These are phyloP conservation scores for Mystacornis crossleyi DNA, from an alignment of 2,113 vertebrate genomes.

Conservation along the genomic window DNA sequence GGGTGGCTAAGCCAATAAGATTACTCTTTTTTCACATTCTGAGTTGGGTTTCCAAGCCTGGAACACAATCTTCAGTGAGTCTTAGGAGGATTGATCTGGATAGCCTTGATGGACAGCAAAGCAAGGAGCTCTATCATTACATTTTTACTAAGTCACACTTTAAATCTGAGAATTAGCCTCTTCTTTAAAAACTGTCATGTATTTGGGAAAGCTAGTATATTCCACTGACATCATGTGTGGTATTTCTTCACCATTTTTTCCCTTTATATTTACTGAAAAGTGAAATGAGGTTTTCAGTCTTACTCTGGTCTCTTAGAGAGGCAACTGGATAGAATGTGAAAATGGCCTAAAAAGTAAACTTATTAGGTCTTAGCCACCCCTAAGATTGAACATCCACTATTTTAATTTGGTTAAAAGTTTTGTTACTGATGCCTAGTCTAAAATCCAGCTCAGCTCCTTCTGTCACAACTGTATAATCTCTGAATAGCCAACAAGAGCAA, in stretches of 20 bases:
- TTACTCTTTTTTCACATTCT: background rate
- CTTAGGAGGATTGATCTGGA: background rate
- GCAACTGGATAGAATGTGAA: background rate
- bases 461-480: background rate
- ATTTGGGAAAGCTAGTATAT: background rate
- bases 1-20: background rate
- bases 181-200: background rate
- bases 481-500: background rate
- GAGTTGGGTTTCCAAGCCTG: background rate
- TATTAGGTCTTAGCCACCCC: background rate
- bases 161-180: background rate
- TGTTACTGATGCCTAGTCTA: background rate
- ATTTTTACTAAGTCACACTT: background rate
- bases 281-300: background rate
- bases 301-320: background rate
- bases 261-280: background rate
- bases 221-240: background rate
- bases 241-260: background rate
- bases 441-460: background rate
- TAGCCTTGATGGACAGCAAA: background rate
- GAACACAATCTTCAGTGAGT: background rate
- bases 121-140: background rate
- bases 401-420: background rate
- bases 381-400: background rate
- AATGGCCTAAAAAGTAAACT: background rate